Evolutionary conservation across 2,888 invertebrate genomes (phyloP).

Genomic region (Heteromurus nitidus): DNA sequence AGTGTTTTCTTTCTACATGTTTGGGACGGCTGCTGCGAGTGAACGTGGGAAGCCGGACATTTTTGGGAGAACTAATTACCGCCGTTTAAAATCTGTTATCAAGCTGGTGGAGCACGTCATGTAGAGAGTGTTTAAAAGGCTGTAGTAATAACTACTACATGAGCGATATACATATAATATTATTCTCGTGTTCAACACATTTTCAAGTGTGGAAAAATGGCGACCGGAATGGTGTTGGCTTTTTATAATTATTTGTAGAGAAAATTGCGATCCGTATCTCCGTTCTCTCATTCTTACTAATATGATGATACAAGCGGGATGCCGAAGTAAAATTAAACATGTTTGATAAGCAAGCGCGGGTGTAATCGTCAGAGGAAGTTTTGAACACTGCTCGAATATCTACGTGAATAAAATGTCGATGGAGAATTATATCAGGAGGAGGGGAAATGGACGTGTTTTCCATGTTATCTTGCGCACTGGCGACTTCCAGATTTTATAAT

Average conservation of each 20-base stretch:
- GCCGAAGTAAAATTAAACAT: conserved; percentile 6
- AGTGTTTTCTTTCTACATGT: background rate
- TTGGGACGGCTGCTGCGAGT: conserved; percentile 6
- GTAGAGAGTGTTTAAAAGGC: background rate
- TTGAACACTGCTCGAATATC: no score
- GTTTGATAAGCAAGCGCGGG: conserved; percentile 11
- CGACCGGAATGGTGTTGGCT: background rate
- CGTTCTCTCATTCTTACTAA: background rate
- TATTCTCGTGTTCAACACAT: background rate
- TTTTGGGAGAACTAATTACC: conserved; percentile 57
- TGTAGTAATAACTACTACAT: background rate
- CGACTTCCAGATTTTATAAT: no score
- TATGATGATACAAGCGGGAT: conserved; percentile 4
- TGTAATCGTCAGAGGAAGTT: background rate
- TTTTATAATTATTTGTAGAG: background rate
- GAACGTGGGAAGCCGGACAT: conserved; percentile 53
- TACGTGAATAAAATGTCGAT: no score
- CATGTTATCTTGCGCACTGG: no score
- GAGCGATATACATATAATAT: background rate
- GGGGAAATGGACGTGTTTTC: background rate
- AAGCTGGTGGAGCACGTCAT: conserved; percentile 41
- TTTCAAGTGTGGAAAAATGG: background rate
- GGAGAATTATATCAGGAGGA: no score
- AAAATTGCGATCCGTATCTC: conserved; percentile 46
- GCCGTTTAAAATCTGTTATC: conserved; percentile 42